Conservation (phyloP, 2,797 vertebrate genomes). For the Tadarida brasiliensis region DNA sequence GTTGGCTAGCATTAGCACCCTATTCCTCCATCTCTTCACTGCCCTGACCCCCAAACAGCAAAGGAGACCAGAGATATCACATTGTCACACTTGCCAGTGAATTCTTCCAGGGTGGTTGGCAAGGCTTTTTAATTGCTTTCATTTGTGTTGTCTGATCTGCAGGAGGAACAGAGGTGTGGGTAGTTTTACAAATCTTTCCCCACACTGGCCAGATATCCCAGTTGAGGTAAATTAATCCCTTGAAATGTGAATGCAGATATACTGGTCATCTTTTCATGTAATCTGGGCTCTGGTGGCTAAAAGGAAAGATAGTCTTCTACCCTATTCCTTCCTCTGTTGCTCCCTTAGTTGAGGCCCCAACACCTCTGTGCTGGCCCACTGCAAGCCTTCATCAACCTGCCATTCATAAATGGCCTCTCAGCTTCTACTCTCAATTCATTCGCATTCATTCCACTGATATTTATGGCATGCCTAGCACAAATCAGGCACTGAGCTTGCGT, state of each 20-base stretch:
- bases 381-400: not conserved
- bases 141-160: not conserved
- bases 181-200: not conserved
- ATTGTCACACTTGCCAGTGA: not conserved
- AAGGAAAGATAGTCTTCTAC: not conserved
- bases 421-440: not conserved
- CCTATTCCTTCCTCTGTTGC: not conserved
- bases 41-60: not conserved
- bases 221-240: not conserved
- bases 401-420: not conserved
- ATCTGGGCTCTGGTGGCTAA: not conserved
- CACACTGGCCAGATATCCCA: not conserved
- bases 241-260: slow-evolving; percentile 2
- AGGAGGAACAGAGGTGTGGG: not conserved
- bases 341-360: not conserved
- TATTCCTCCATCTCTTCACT: not conserved
- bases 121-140: not conserved
- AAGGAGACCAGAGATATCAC: not conserved
- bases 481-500: not conserved
- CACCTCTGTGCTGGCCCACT: not conserved
- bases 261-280: not conserved
- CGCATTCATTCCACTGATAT: not conserved
- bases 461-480: not conserved
- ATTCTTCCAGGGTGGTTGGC: not conserved
- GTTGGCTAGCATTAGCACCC: not conserved